These are phyloP conservation scores for Aphidius colemani DNA, from an alignment of 2,888 invertebrate genomes.

Conservation along the genomic window DNA sequence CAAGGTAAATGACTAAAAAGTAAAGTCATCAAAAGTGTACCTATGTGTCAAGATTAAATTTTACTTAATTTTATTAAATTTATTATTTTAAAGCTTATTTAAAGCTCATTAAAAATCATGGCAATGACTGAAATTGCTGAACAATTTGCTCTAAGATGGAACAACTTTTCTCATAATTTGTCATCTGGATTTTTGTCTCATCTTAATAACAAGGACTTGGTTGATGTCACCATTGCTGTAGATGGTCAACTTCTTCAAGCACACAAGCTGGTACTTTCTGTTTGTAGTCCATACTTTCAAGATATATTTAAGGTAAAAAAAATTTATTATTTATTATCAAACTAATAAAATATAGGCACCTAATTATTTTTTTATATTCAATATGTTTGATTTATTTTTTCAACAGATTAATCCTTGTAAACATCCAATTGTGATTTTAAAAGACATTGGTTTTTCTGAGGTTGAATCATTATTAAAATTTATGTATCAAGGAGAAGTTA, in stretches of 20 bases:
- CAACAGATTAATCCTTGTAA: slow-evolving; percentile 42
- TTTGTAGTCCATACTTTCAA: slow-evolving; percentile 62
- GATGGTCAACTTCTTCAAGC: slow-evolving; percentile 60
- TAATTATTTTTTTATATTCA: neutral
- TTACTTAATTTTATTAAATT: too few relatives aligned
- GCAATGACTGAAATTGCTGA: slow-evolving; percentile 35
- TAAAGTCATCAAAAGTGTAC: too few relatives aligned
- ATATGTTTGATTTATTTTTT: neutral
- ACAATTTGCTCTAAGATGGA: slow-evolving; percentile 59
- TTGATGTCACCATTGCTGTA: slow-evolving; percentile 62
- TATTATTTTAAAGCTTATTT: too few relatives aligned
- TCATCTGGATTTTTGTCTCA: slow-evolving; percentile 58
- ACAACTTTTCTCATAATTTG: slow-evolving; percentile 60
- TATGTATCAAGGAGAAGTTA: slow-evolving; percentile 50
- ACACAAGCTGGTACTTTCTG: slow-evolving; percentile 61
- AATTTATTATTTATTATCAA: too few relatives aligned
- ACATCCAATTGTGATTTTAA: slow-evolving; percentile 48
- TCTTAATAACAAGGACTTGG: slow-evolving; percentile 57
- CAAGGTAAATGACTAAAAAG: too few relatives aligned
- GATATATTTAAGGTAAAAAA: slow-evolving; percentile 53
- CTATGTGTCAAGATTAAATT: too few relatives aligned
- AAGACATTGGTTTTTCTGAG: slow-evolving; percentile 45
- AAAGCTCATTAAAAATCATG: slow-evolving; percentile 32
- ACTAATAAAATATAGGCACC: too few relatives aligned
- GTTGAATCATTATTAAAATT: slow-evolving; percentile 43